Conservation (phyloP, 2,797 vertebrate species). For the Malurus leucopterus region DNA sequence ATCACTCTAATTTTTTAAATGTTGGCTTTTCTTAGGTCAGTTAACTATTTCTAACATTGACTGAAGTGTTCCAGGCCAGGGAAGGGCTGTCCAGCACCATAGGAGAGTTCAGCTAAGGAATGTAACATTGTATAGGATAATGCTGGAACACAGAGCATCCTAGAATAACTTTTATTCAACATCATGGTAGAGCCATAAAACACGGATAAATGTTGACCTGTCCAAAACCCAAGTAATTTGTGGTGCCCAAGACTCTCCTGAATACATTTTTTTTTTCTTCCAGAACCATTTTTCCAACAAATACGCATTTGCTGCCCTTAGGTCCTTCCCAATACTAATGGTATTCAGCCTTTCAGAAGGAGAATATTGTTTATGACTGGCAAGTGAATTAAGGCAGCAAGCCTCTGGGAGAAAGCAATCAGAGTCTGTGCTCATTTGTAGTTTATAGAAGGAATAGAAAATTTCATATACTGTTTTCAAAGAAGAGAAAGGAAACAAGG, state of each 20-base stretch:
- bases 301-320: neutral
- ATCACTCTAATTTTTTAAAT: neutral
- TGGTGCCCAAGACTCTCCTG: neutral
- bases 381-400: neutral
- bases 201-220: neutral
- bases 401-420: neutral
- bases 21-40: neutral
- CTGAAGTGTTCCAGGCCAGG: neutral
- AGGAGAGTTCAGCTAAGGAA: neutral
- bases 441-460: neutral
- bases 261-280: neutral
- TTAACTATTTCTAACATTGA: neutral
- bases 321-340: neutral
- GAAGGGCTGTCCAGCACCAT: neutral
- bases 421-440: neutral
- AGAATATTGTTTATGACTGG: neutral
- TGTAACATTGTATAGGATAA: neutral
- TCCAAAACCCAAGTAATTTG: neutral
- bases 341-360: neutral
- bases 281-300: neutral
- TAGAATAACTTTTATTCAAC: neutral
- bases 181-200: neutral
- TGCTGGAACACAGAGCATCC: neutral
- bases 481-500: neutral
- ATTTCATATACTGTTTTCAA: neutral